Percentiles rank a stretch among this genome's conserved stretches.
phyloP scores from a whole-genome alignment of 2,888 invertebrate species.

The Belgica antarctica region DNA sequence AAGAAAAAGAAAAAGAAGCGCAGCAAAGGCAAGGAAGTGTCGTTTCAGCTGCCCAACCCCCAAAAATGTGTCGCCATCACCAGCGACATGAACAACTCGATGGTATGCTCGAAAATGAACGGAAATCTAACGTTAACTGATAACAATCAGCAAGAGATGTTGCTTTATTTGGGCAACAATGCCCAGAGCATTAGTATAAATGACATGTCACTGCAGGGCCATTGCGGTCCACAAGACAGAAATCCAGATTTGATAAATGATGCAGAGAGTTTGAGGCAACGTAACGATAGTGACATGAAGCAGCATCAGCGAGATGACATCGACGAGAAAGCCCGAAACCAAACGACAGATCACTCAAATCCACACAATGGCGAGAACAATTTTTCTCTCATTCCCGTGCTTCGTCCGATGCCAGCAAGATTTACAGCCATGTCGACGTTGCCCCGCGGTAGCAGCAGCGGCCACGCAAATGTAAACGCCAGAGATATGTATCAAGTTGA shows the following conservation, averaged over 20 bases:
- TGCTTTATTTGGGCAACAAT: constrained; percentile 56
- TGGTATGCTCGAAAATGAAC: constrained; percentile 58
- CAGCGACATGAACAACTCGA: constrained; percentile 55
- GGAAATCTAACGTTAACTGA: constrained; percentile 58
- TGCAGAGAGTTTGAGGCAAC: constrained; percentile 61
- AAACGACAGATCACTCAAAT: background rate
- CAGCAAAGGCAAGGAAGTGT: constrained; percentile 20
- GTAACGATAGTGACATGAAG: constrained; percentile 50
- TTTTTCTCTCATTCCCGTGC: constrained; percentile 53
- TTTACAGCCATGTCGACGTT: constrained; percentile 57
- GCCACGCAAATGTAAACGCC: constrained; percentile 51
- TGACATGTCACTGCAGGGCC: constrained; percentile 48
- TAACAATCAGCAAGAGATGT: constrained; percentile 58
- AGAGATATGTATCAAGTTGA: constrained; percentile 60
- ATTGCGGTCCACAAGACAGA: constrained; percentile 57
- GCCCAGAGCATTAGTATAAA: constrained; percentile 49
- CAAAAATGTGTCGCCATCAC: constrained; percentile 57
- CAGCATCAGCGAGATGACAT: constrained; percentile 51
- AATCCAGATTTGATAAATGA: constrained; percentile 80
- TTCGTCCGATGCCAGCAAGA: constrained; percentile 51
- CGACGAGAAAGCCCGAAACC: constrained; percentile 48
- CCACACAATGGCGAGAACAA: constrained; percentile 19
- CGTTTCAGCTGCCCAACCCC: constrained; percentile 49
- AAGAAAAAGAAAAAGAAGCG: constrained; percentile 61
- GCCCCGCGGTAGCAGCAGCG: constrained; percentile 50